phyloP scores from a whole-genome alignment of 2,888 invertebrate species.

The Ormyrus labotus region DNA sequence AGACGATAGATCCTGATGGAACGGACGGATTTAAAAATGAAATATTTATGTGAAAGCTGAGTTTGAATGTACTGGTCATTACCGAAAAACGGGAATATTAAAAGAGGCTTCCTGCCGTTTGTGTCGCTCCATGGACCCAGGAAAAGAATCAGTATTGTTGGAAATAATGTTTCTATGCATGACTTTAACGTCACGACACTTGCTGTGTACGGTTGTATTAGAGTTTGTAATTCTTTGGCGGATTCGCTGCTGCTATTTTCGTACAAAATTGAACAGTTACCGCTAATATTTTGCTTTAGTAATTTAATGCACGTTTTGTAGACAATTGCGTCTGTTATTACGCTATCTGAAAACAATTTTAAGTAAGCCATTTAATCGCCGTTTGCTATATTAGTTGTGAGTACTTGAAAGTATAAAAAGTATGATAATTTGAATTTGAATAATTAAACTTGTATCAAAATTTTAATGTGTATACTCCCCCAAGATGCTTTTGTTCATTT shows the following conservation, averaged over 20 bases:
- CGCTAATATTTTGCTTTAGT: conserved; percentile 77
- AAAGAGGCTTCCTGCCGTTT: conserved; percentile 51
- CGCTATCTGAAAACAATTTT: conserved; percentile 75
- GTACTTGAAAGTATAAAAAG: background rate
- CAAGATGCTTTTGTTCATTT: too few relatives aligned
- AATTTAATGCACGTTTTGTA: conserved; percentile 83
- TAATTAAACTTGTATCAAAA: background rate
- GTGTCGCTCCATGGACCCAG: conserved; percentile 55
- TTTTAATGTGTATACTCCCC: background rate
- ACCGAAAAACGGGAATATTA: conserved; percentile 50
- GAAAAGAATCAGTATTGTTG: conserved; percentile 45
- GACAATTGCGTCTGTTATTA: conserved; percentile 82
- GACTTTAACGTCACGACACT: conserved; percentile 38
- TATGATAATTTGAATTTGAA: background rate
- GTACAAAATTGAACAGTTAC: conserved; percentile 80
- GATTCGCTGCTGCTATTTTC: conserved; percentile 77
- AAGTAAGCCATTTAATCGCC: background rate
- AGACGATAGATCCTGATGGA: conserved; percentile 28
- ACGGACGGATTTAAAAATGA: too few relatives aligned
- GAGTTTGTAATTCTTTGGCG: conserved; percentile 66
- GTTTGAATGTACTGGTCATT: background rate
- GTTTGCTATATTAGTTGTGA: too few relatives aligned
- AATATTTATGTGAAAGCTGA: too few relatives aligned
- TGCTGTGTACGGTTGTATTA: conserved; percentile 46
- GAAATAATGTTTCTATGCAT: conserved; percentile 50